A percentile compares a stretch with the other conserved stretches of the same genome.
Conservation (phyloP, 2,888 invertebrate genomes). For the Parnassius orleans region DNA sequence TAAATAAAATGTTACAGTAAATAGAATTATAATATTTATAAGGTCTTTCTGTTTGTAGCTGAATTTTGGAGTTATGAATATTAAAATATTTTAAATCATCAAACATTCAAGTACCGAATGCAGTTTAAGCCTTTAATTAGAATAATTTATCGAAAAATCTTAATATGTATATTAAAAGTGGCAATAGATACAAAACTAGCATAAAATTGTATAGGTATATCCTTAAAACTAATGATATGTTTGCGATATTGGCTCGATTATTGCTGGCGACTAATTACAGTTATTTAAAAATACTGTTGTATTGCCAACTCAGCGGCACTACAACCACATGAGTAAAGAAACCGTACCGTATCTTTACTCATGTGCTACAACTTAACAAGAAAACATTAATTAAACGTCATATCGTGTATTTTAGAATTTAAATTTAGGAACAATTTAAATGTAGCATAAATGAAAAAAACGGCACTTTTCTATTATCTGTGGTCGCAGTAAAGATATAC, state of each 20-base stretch:
- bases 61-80: too few relatives aligned
- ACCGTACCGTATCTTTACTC: too few relatives aligned
- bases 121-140: neutral
- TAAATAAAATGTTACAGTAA: too few relatives aligned
- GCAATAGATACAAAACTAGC: slow-evolving; percentile 45
- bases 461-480: too few relatives aligned
- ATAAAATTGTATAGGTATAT: slow-evolving; percentile 47
- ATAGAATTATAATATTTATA: too few relatives aligned
- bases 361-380: neutral
- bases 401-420: slow-evolving; percentile 9
- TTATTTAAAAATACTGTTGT: neutral
- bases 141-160: slow-evolving; percentile 16
- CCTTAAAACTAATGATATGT: slow-evolving; percentile 75
- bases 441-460: neutral
- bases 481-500: too few relatives aligned
- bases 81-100: too few relatives aligned
- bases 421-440: neutral
- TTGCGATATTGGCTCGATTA: slow-evolving; percentile 69
- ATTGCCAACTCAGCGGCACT: slow-evolving; percentile 1
- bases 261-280: slow-evolving; percentile 45
- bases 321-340: too few relatives aligned
- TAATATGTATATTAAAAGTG: slow-evolving; percentile 25
- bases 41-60: too few relatives aligned
- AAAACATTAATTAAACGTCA: neutral
- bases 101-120: slow-evolving; percentile 12